These are phyloP conservation scores for Mellilla xanthometata DNA, from an alignment of 2,888 invertebrate species.

Conservation along the genomic window DNA sequence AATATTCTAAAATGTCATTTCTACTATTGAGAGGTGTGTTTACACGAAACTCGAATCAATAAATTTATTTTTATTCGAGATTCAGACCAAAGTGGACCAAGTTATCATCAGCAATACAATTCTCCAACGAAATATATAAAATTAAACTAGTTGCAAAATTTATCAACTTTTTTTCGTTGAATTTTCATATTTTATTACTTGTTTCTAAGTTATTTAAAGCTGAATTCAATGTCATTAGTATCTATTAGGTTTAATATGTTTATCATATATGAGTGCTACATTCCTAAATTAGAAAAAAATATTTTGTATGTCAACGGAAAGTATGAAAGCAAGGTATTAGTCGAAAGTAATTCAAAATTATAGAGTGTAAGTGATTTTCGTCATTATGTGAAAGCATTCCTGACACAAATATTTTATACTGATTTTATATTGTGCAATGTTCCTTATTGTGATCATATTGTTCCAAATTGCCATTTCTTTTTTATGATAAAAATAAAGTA, in stretches of 20 bases:
- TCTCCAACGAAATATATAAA: too few species aligned
- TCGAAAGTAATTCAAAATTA: slow-evolving; percentile 3
- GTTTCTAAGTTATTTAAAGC: slow-evolving; percentile 13
- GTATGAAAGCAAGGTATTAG: neutral
- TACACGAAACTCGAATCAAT: too few species aligned
- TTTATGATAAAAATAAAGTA: slow-evolving; percentile 17
- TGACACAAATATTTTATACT: slow-evolving; percentile 2
- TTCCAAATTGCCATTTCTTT: slow-evolving; percentile 23
- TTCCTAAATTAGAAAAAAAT: too few species aligned
- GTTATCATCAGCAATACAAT: too few species aligned
- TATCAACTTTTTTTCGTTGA: slow-evolving; percentile 1
- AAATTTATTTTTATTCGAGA: too few species aligned
- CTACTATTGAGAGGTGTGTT: too few species aligned
- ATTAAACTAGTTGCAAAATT: too few species aligned
- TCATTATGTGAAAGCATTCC: neutral
- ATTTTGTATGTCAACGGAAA: neutral
- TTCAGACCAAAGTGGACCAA: slow-evolving; percentile 23
- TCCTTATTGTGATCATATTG: slow-evolving; percentile 19
- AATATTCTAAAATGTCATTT: too few species aligned
- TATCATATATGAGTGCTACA: too few species aligned
- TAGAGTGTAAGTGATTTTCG: slow-evolving; percentile 3
- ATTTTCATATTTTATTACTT: slow-evolving; percentile 14
- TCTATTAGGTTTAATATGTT: too few species aligned
- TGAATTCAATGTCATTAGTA: too few species aligned
- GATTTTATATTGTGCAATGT: slow-evolving; percentile 12